phyloP scores from a whole-genome alignment of 2,888 invertebrate species.

The Limnephilus lunatus region DNA sequence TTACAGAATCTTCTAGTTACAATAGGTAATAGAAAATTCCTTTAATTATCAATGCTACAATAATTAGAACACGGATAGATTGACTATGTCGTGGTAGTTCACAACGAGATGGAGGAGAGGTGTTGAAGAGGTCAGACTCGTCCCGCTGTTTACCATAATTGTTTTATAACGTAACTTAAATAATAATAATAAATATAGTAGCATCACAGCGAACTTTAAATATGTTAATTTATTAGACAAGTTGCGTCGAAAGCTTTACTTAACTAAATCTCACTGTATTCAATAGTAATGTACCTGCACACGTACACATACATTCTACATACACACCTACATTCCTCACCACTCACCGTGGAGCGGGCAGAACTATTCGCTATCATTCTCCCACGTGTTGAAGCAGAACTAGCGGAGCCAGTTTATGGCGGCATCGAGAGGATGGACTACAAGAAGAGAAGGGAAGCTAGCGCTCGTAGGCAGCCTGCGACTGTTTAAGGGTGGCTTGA shows the following conservation, averaged over 20 bases:
- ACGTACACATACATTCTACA: not conserved
- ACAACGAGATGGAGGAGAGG: not conserved
- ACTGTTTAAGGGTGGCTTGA: not conserved
- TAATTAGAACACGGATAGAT: constrained; percentile 14
- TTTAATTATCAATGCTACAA: constrained; percentile 23
- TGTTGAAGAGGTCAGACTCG: not conserved
- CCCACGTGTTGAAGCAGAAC: too few relatives aligned
- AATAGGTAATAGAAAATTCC: constrained; percentile 26
- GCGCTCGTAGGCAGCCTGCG: not conserved
- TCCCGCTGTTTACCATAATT: constrained; percentile 9
- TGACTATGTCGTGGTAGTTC: constrained; percentile 16
- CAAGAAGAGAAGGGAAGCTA: not conserved
- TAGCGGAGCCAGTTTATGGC: not conserved
- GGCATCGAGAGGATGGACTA: not conserved
- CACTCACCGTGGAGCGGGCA: not conserved
- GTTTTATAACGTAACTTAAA: constrained; percentile 36
- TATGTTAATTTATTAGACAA: constrained; percentile 55
- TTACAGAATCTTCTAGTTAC: constrained; percentile 33
- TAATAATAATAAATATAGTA: constrained; percentile 59
- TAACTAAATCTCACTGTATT: constrained; percentile 38
- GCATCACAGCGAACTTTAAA: constrained; percentile 65
- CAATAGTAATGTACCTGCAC: constrained; percentile 11
- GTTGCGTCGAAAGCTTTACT: constrained; percentile 61
- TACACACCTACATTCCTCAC: not conserved
- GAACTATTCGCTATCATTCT: too few relatives aligned